Evolutionary conservation across 2,888 invertebrate genomes (phyloP), one percentile per base, ranked within the genome.

Genomic region (Erebia palarica): DNA sequence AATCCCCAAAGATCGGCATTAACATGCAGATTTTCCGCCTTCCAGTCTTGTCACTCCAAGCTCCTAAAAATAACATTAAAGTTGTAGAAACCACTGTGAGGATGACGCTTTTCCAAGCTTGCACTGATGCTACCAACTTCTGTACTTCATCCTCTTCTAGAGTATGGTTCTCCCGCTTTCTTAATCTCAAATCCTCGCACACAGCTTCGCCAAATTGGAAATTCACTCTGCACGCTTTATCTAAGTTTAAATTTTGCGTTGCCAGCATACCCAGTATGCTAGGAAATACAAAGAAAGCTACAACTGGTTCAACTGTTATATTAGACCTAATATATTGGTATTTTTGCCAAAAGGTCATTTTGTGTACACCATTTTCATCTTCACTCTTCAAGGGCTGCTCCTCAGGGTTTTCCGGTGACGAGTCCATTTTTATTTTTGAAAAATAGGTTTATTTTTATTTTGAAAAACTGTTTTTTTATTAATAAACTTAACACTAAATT

Each of bases 191-290:
- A 0, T 96, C 96, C 73, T 95, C 95, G 82, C 97, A 97, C 0
- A 97, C 94, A 60, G 94, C 94, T 65, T 95, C 94, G 0, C 95
- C 92, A 78, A 96, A 97, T 0, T 89, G 94, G 76, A 97, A 90
- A 82, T 97, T 97, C 0, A 97, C 97, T 58, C 96, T 90, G 79
- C 97, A 97, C 0, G 97, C 97, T 86, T 97, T 97, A 81, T 97
- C 97, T 80, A 97, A 91, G 86, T 97, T 97, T 58, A 97, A 89
- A 87, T 97, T 97, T 85, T 97, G 97, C 9, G 96, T 96, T 49
- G 97, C 97, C 75, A 97, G 83, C 79, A 95, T 95, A 0, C 96
- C 96, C 16, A 95, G 78, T 0, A 95, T 94, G 78, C 95, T 95
- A 0, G 96, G 95, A 92, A 96, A 94, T 60, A 96, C 94, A 81